phyloP scores from a whole-genome alignment of 1,140 invertebrate genomes.

The Achroia grisella region DNA sequence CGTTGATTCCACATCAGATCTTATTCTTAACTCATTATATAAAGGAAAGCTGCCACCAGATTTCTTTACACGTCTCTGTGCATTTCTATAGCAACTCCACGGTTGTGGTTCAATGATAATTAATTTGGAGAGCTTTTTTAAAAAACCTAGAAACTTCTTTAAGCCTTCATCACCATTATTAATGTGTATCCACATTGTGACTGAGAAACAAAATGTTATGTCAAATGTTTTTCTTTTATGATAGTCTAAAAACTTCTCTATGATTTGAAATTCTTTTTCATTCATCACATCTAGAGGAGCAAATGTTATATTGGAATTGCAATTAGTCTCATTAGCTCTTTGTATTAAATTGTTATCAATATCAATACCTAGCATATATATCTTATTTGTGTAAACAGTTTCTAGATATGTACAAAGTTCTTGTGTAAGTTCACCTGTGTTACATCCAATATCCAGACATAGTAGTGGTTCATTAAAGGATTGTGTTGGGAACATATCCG shows the following conservation, averaged over 20 bases:
- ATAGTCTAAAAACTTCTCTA: conserved; percentile 64
- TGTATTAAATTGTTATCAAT: conserved; percentile 82
- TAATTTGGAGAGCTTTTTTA: conserved; percentile 72
- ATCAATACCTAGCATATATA: conserved; percentile 81
- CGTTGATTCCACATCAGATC: conserved; percentile 74
- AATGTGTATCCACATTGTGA: conserved; percentile 92
- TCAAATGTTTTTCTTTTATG: conserved; percentile 76
- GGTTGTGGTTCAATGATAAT: conserved; percentile 87
- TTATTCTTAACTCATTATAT: conserved; percentile 75
- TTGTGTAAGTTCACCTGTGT: conserved; percentile 82
- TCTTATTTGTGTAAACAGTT: conserved; percentile 46
- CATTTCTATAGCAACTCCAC: conserved; percentile 86
- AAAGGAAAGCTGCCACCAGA: conserved; percentile 76
- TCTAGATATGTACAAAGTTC: conserved; percentile 75
- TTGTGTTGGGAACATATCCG: conserved; percentile 73
- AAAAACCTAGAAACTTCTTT: conserved; percentile 73
- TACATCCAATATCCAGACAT: conserved; percentile 86
- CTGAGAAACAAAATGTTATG: conserved; percentile 84
- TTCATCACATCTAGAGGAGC: conserved; percentile 77
- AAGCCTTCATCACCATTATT: conserved; percentile 85
- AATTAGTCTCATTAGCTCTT: conserved; percentile 76
- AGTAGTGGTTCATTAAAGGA: conserved; percentile 58
- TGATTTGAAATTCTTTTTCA: conserved; percentile 36
- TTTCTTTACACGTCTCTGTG: conserved; percentile 80
- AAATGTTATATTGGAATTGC: conserved; percentile 70